A percentile compares a stretch with the other conserved stretches of the same genome.
phyloP scores from a whole-genome alignment of 2,113 vertebrate genomes.

The Sialia sialis region DNA sequence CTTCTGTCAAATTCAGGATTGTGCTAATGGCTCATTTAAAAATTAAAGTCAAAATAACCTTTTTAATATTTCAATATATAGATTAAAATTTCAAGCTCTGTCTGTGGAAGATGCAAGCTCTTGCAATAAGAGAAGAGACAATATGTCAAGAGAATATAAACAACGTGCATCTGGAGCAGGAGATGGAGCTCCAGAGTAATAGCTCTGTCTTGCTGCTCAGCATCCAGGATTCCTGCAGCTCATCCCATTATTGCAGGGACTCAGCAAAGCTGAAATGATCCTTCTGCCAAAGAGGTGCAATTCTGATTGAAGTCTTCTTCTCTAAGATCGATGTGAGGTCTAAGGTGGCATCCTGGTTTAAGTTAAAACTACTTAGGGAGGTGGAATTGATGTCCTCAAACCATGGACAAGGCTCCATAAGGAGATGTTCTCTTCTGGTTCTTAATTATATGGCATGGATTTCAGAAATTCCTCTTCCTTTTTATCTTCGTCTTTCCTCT shows the following conservation, averaged over 20 bases:
- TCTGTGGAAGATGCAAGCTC: background rate
- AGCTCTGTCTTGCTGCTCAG: background rate
- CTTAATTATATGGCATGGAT: background rate
- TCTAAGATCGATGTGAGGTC: background rate
- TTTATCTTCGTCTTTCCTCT: too few relatives aligned
- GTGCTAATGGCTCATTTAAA: conserved; percentile 53
- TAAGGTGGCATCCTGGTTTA: background rate
- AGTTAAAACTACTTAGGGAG: background rate
- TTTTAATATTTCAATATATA: conserved; percentile 49
- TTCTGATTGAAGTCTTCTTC: background rate
- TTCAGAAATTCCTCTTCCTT: background rate
- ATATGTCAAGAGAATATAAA: conserved; percentile 25
- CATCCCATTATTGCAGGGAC: background rate
- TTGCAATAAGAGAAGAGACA: background rate
- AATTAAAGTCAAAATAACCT: conserved; percentile 54
- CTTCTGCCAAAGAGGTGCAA: background rate
- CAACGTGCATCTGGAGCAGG: background rate
- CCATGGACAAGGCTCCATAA: background rate
- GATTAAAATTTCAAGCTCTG: conserved; percentile 48
- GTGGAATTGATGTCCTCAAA: background rate
- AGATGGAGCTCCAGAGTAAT: background rate
- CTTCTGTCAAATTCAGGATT: background rate
- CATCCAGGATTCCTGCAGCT: background rate
- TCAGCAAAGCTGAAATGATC: background rate
- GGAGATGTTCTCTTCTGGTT: background rate